phyloP scores from a whole-genome alignment of 1,140 invertebrate species.

The Belonocnema kinseyi region DNA sequence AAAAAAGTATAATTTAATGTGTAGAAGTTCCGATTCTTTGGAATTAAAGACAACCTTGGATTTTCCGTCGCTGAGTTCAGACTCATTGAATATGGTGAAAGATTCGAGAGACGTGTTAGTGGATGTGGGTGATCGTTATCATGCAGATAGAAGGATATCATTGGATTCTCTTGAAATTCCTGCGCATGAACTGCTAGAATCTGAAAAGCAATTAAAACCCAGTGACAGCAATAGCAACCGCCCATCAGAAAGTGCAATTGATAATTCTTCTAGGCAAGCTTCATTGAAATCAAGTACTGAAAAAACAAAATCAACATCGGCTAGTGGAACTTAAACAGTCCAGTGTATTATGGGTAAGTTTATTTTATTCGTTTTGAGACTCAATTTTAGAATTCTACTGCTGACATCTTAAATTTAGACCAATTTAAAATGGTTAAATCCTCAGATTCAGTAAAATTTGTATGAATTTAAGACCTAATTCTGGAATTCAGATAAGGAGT shows the following conservation, averaged over 20 bases:
- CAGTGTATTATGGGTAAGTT: constrained; percentile 43
- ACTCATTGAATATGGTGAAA: constrained; percentile 70
- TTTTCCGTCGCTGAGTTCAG: constrained; percentile 71
- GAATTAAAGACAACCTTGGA: constrained; percentile 72
- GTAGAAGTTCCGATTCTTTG: constrained; percentile 71
- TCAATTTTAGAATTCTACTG: too few species aligned
- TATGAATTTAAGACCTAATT: not conserved
- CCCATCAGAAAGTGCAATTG: constrained; percentile 49
- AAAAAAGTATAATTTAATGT: constrained; percentile 64
- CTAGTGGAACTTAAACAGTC: constrained; percentile 45
- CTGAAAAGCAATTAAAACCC: constrained; percentile 48
- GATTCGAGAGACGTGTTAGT: constrained; percentile 61
- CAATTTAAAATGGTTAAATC: too few species aligned
- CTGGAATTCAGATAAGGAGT: too few species aligned
- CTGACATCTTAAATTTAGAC: too few species aligned
- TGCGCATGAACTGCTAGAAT: constrained; percentile 60
- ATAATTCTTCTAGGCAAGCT: constrained; percentile 48
- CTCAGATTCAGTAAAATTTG: constrained; percentile 2
- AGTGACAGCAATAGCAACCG: constrained; percentile 52
- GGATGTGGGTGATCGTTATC: constrained; percentile 56
- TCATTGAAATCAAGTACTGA: constrained; percentile 51
- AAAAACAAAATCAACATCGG: constrained; percentile 52
- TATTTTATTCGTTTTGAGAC: too few species aligned
- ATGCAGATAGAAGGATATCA: constrained; percentile 66
- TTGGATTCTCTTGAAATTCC: constrained; percentile 72